A percentile compares a stretch with the other conserved stretches of the same genome.
Conservation (phyloP, 2,888 invertebrate genomes). For the Polyommatus icarus region DNA sequence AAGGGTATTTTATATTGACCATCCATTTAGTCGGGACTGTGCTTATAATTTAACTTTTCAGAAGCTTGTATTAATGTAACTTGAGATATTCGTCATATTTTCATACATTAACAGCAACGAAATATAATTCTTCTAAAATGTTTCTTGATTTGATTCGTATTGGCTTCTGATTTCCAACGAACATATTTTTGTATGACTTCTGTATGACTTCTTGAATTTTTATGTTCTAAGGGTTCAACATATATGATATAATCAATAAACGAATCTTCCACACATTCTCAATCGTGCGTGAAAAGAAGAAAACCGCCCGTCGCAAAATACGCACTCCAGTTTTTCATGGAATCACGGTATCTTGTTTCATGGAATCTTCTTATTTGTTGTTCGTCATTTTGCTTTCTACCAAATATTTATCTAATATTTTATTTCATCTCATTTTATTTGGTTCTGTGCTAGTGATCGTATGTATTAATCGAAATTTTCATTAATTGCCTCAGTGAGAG, state of each 20-base stretch:
- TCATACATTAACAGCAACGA: not conserved
- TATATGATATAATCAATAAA: not conserved
- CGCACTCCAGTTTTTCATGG: not conserved
- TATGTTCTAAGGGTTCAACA: not conserved
- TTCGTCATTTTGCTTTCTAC: not conserved
- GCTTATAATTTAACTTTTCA: not conserved
- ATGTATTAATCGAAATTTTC: not conserved
- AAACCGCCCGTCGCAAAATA: not conserved
- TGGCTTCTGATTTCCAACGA: no score
- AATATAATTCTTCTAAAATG: not conserved
- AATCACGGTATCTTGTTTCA: not conserved
- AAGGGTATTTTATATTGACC: no score
- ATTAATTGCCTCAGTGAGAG: not conserved
- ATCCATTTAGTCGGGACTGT: not conserved
- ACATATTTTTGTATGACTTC: not conserved
- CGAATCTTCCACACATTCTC: not conserved
- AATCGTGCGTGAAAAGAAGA: not conserved
- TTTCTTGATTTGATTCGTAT: no score
- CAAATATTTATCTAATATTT: not conserved
- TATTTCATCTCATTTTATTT: not conserved
- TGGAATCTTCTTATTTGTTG: not conserved
- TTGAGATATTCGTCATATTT: not conserved
- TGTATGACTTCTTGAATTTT: not conserved
- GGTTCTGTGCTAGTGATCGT: not conserved
- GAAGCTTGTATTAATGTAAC: not conserved